Evolutionary conservation across 2,797 vertebrate species (phyloP).

Genomic region (Bucorvus abyssinicus): DNA sequence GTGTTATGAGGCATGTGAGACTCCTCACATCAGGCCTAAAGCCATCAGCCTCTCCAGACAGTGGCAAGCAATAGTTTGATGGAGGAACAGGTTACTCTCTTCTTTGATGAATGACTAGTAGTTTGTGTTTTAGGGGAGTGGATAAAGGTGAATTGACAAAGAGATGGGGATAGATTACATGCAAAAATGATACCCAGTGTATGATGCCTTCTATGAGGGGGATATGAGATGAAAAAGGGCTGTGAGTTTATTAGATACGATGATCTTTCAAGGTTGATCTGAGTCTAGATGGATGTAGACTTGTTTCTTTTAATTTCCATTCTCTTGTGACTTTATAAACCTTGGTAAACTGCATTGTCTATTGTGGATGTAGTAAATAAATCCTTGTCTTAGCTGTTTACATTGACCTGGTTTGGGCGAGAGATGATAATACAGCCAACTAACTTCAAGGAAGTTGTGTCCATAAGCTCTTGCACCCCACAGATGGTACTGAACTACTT

Average conservation of each 20-base stretch:
- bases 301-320: background rate
- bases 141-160: background rate
- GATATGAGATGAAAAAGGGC: background rate
- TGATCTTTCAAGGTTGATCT: background rate
- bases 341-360: background rate
- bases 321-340: background rate
- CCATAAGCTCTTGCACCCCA: background rate
- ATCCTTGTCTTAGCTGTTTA: background rate
- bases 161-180: background rate
- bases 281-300: background rate
- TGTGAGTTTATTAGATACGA: background rate
- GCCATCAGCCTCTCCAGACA: background rate
- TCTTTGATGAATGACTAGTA: background rate
- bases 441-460: background rate
- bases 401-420: background rate
- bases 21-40: background rate
- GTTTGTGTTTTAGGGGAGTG: background rate
- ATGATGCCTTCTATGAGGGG: background rate
- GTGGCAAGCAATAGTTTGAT: background rate
- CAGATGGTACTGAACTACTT: background rate
- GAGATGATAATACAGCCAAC: background rate
- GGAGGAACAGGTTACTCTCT: background rate
- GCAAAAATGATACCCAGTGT: background rate
- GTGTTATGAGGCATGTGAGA: background rate
- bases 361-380: background rate